phyloP scores from a whole-genome alignment of 1,140 invertebrate species.

The Muscidifurax raptorellus region DNA sequence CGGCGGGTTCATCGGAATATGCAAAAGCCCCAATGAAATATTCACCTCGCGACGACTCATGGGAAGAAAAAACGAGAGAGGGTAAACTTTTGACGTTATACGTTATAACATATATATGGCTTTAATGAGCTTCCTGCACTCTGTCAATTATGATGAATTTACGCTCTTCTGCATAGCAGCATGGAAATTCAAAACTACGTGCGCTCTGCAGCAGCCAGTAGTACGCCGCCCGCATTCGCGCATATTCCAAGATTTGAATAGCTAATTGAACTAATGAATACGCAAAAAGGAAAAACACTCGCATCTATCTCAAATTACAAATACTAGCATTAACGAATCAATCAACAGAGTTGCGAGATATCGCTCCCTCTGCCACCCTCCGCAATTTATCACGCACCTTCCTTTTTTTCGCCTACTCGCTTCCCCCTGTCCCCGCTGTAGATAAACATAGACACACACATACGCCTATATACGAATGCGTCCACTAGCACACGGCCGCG shows the following conservation, averaged over 20 bases:
- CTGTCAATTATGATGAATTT: neutral
- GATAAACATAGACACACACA: neutral
- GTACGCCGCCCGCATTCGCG: neutral
- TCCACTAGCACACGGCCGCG: neutral
- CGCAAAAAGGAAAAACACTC: too few species aligned
- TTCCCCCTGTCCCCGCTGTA: neutral
- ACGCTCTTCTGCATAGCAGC: too few species aligned
- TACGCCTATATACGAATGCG: neutral
- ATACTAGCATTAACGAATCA: conserved; percentile 7
- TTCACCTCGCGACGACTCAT: neutral
- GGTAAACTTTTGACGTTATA: neutral
- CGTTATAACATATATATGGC: too few species aligned
- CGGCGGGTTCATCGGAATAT: neutral
- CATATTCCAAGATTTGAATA: neutral
- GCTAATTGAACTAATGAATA: neutral
- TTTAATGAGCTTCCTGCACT: neutral
- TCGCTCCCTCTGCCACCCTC: neutral
- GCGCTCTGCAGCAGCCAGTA: too few species aligned
- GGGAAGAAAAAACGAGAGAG: neutral
- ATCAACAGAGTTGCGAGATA: conserved; percentile 27
- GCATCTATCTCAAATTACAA: neutral
- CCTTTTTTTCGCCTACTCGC: neutral
- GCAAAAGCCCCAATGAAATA: neutral
- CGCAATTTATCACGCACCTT: conserved; percentile 7
- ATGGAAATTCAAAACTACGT: too few species aligned